A percentile compares a stretch with the other conserved stretches of the same genome.
Evolutionary conservation across 2,797 vertebrate genomes (phyloP).

Genomic region (Galaxias olidus): DNA sequence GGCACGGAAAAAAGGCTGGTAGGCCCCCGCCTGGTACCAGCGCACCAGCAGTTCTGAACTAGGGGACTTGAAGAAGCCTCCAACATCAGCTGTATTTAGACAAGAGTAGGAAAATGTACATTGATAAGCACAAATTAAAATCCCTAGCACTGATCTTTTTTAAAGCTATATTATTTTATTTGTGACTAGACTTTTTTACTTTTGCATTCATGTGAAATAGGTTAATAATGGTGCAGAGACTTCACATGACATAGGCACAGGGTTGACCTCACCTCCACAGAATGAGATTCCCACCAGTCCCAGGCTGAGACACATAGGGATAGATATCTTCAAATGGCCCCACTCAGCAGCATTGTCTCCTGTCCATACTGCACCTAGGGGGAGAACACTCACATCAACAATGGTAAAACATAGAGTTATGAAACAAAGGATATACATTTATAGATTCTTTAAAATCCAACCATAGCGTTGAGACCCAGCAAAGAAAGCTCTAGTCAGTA

Average conservation of each 20-base stretch:
- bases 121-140: background rate
- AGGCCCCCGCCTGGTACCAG: constrained; percentile 83
- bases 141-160: background rate
- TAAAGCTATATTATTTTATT: background rate
- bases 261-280: constrained; percentile 75
- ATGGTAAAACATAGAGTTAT: background rate
- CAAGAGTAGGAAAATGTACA: background rate
- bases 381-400: background rate
- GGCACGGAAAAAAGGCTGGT: constrained; percentile 81
- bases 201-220: too few relatives aligned
- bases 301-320: constrained; percentile 83
- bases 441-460: constrained; percentile 44
- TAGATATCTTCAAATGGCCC: constrained; percentile 79
- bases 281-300: constrained; percentile 79
- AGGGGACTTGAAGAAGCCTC: constrained; percentile 81
- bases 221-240: background rate
- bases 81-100: constrained; percentile 74
- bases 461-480: constrained; percentile 83
- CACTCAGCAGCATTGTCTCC: constrained; percentile 83
- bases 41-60: constrained; percentile 77
- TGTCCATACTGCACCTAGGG: constrained; percentile 80
- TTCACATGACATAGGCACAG: too few relatives aligned
- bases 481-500: constrained; percentile 78
- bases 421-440: background rate
- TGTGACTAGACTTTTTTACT: too few relatives aligned